Base-by-base conservation (phyloP, 2,888 invertebrate genomes). In the Agrilus mali region DNA sequence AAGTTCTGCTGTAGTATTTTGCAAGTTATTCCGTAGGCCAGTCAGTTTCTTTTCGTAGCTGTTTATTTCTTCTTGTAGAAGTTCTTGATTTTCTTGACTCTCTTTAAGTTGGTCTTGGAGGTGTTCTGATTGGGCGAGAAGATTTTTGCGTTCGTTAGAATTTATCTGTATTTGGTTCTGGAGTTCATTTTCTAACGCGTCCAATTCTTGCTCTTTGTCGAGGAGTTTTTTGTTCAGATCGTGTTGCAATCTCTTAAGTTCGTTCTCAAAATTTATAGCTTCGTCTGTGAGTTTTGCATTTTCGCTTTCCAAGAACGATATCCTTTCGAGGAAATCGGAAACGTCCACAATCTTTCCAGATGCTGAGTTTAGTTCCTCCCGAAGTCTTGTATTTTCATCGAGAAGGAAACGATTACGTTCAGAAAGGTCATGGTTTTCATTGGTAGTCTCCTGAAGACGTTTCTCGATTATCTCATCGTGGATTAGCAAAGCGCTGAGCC, bases 391-490 rank as follows among this genome's bases (percentile, higher is more conserved):
- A 14, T 51, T 46, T 44, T 53, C 49, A 15, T 48, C 47, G 14
- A 40, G 64, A 2, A 76, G 52, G 50, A 70, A 61, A 44, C 73
- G 67, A 43, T 76, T 67, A 55, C 77, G 76, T 45, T 70, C 67
- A 47, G 71, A 67, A 15, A 76, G 61, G 44, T 73, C 71, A 50
- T 66, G 67, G 52, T 78, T 73, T 58, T 78, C 76, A 50, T 68
- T 67, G 47, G 72, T 69, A 2, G 74, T 66, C 51, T 75, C 74
- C 49, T 77, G 68, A 45, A 83, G 66, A 52, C 78, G 76, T 8
- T 61, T 60, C 42, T 74, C 74, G 17, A 81, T 70, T 10, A 73
- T 69, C 54, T 79, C 77, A 50, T 83, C 79, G 43, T 76, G 77
- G 20, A 75, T 72, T 43, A 73, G 72, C 2, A 84, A 65, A 50